A percentile compares a stretch with the other conserved stretches of the same genome.
These are phyloP conservation scores for Auanema sp. DNA, from an alignment of 2,888 invertebrate species.

Conservation along the genomic window DNA sequence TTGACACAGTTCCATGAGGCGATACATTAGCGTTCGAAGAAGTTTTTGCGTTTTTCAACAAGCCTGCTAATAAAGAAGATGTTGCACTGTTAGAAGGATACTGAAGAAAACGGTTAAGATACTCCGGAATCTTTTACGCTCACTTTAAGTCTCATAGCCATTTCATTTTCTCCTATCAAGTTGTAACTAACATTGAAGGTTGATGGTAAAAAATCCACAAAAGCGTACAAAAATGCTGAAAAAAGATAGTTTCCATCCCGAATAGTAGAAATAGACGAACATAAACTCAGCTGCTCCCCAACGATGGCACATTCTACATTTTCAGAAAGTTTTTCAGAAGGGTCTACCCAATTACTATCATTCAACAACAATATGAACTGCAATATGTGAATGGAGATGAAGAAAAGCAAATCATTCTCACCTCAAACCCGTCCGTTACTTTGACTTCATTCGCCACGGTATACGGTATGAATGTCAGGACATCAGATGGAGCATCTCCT, in stretches of 20 bases:
- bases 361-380: constrained; percentile 90
- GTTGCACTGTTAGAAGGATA: constrained; percentile 35
- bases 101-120: constrained; percentile 2
- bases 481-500: constrained; percentile 75
- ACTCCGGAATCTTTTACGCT: background rate
- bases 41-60: constrained; percentile 25
- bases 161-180: constrained; percentile 23
- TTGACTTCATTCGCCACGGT: constrained; percentile 78
- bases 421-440: constrained; percentile 65
- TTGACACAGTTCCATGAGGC: no score
- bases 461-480: constrained; percentile 92
- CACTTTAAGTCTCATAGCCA: background rate
- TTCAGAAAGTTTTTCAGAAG: constrained; percentile 66
- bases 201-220: background rate
- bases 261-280: background rate
- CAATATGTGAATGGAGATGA: constrained; percentile 71
- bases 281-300: constrained; percentile 26
- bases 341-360: constrained; percentile 98
- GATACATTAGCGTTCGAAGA: constrained; percentile 23
- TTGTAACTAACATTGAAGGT: constrained; percentile 72
- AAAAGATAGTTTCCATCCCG: background rate
- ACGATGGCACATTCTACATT: constrained; percentile 56
- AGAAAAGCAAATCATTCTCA: constrained; percentile 4
- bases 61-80: constrained; percentile 31
- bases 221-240: background rate